phyloP scores from a whole-genome alignment of 1,140 invertebrate genomes.

The Sesamia nonagrioides region DNA sequence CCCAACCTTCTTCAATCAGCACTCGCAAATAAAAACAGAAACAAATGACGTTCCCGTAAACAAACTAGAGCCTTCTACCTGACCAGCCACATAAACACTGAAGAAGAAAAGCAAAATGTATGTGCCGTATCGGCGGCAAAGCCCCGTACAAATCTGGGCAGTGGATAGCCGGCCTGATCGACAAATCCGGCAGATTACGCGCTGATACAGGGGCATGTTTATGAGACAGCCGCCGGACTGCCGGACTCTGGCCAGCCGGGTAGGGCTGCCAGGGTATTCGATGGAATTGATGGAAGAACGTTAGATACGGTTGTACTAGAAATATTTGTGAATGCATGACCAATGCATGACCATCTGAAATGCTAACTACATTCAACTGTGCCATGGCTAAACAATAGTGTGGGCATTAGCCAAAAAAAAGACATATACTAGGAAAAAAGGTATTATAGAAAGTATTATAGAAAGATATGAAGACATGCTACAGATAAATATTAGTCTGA shows the following conservation, averaged over 20 bases:
- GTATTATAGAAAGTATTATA: too few species aligned
- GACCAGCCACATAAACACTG: slow-evolving; percentile 77
- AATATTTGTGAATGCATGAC: too few species aligned
- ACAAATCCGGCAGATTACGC: slow-evolving; percentile 85
- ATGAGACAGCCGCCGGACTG: slow-evolving; percentile 81
- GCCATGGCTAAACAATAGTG: not conserved
- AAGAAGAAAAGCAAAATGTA: slow-evolving; percentile 82
- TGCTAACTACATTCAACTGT: too few species aligned
- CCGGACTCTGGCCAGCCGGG: slow-evolving; percentile 57
- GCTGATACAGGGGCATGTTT: slow-evolving; percentile 84
- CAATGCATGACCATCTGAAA: too few species aligned
- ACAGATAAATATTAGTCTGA: too few species aligned
- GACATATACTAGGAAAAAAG: not conserved
- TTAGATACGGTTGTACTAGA: not conserved
- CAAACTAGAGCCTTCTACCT: slow-evolving; percentile 62
- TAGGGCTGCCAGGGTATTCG: not conserved
- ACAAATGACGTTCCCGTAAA: slow-evolving; percentile 31
- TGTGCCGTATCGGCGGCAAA: slow-evolving; percentile 77
- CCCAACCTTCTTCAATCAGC: not conserved
- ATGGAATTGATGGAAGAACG: not conserved
- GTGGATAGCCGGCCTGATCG: slow-evolving; percentile 82
- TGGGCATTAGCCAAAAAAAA: not conserved
- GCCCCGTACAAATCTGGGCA: slow-evolving; percentile 82
- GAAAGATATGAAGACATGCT: too few species aligned
- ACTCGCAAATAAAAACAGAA: not conserved